Base-by-base conservation (phyloP, 2,888 invertebrate genomes). In the Caenorhabditis wallacei region DNA sequence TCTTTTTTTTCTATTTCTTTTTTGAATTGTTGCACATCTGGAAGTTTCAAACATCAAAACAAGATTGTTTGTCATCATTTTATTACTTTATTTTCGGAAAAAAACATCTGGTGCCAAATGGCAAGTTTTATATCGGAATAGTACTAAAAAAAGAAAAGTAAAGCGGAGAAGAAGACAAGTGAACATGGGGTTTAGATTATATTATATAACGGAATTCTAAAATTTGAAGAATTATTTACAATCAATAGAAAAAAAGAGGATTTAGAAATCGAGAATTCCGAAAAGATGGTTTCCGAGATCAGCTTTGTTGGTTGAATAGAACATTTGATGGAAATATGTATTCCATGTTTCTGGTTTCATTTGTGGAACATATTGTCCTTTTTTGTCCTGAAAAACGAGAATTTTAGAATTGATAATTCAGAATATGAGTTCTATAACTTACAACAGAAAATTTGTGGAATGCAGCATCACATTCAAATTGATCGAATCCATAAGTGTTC, bases 261-360 rank as follows among this genome's bases (percentile, higher is more conserved):
- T 30, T 75, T 68, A 79, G 22, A 75, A 79, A 20, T 85, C 79
- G 59, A 86, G 16, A 43, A 84, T 80, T 63, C 90, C 90, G 72
- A 90, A 90, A 8, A 90, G 85, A 78, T 89, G 81, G 83, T 90
- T 90, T 66, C 90, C 90, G 18, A 87, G 76, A 8, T 79, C 82
- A n/a, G 82, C 79, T 30, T 83, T 80, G 80, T 90, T 89, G 30
- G 86, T 88, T 46, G 88, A 88, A 82, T 88, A 90, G 88, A 90
- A 90, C 8, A 89, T 69, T 26, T 90, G 87, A 51, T 88, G 84
- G 80, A 90, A 90, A 74, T 88, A 84, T 16, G 83, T 70, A 30
- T 86, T 85, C 90, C 90, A 90, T 11, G 82, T 79, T n/a, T 88
- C 87, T 30, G 88, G 88, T n/a, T 81, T 86, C 64, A 90, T 80